Percentiles rank a stretch among this genome's conserved stretches.
These are phyloP conservation scores for Anguilla obscura DNA, from an alignment of 2,797 vertebrate genomes.

Conservation along the genomic window DNA sequence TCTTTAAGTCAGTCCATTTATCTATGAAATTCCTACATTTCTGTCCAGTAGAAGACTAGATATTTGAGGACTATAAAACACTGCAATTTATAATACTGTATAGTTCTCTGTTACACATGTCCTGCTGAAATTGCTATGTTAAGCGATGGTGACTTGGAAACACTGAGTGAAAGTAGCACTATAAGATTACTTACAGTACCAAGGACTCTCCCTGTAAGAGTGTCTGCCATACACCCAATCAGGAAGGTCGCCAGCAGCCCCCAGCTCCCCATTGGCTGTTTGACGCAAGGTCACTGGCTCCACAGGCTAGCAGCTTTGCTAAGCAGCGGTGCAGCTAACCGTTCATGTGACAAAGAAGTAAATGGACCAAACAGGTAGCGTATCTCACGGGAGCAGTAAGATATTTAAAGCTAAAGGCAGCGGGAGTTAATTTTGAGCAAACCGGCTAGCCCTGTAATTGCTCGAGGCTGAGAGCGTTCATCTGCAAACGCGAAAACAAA, in stretches of 20 bases:
- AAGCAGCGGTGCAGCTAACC: background rate
- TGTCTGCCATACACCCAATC: background rate
- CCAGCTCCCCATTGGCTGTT: background rate
- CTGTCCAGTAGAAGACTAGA: no score
- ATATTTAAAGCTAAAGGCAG: background rate
- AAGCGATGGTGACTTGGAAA: no score
- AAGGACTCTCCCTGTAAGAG: background rate
- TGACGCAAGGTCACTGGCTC: background rate
- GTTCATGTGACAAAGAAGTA: slow-evolving; percentile 25
- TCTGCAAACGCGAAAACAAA: slow-evolving; percentile 28
- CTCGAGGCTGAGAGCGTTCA: background rate
- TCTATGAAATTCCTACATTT: no score
- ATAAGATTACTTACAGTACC: background rate
- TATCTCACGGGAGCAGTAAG: background rate
- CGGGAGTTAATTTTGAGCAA: background rate
- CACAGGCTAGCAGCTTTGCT: background rate
- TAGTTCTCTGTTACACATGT: no score
- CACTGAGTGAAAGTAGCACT: background rate
- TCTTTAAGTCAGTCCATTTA: no score
- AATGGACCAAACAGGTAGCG: background rate
- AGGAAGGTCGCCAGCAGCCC: background rate
- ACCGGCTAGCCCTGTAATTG: background rate
- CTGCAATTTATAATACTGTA: no score
- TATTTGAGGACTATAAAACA: no score
- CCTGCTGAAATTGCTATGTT: no score